Conservation (phyloP, 2,888 invertebrate species). For the Atrina japonica region DNA sequence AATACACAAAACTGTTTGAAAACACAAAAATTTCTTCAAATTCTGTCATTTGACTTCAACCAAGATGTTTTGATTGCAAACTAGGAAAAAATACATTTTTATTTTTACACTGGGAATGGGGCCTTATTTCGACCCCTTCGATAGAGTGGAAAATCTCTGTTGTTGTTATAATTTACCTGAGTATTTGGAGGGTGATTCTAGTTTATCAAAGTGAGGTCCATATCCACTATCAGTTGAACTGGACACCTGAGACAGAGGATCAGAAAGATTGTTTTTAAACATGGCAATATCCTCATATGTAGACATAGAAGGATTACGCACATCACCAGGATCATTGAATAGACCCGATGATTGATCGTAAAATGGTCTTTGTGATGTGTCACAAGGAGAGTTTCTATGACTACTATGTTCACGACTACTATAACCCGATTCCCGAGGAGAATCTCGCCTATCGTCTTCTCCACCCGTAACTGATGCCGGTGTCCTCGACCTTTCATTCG, state of each 20-base stretch:
- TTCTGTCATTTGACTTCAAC: too few relatives aligned
- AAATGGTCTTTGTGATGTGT: slow-evolving; percentile 49
- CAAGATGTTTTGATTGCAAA: too few relatives aligned
- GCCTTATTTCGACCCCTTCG: too few relatives aligned
- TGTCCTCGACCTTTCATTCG: slow-evolving; percentile 42
- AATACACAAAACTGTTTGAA: too few relatives aligned
- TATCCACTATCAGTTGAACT: slow-evolving; percentile 79
- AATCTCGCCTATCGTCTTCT: slow-evolving; percentile 37
- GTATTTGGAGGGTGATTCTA: slow-evolving; percentile 47
- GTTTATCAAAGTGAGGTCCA: slow-evolving; percentile 67
- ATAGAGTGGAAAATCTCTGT: too few relatives aligned
- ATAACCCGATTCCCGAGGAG: slow-evolving; percentile 43
- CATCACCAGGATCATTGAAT: slow-evolving; percentile 52
- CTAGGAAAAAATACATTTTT: too few relatives aligned
- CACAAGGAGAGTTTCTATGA: slow-evolving; percentile 57
- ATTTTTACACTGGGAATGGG: too few relatives aligned
- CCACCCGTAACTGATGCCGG: slow-evolving; percentile 33
- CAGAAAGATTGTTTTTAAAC: slow-evolving; percentile 65
- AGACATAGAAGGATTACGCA: slow-evolving; percentile 52
- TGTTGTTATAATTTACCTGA: slow-evolving; percentile 55
- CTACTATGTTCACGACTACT: slow-evolving; percentile 45
- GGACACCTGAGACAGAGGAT: slow-evolving; percentile 77
- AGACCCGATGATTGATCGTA: slow-evolving; percentile 41
- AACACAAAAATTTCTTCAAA: too few relatives aligned
- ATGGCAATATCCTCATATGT: slow-evolving; percentile 74